phyloP scores from a whole-genome alignment of 1,140 invertebrate genomes.

The Drosophila baimaii region DNA sequence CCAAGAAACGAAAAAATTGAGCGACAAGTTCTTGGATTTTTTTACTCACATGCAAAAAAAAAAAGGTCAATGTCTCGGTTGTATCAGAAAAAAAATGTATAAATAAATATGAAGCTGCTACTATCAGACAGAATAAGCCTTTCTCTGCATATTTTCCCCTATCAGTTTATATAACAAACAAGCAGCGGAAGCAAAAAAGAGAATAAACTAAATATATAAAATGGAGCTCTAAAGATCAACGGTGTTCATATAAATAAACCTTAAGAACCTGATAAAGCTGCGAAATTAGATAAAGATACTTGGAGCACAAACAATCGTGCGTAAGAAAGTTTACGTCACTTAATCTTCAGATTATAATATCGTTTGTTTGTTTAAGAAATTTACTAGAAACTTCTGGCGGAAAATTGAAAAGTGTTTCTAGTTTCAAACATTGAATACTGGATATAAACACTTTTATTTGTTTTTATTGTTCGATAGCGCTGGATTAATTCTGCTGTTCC shows the following conservation, averaged over 20 bases:
- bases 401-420: not conserved
- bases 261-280: conserved; percentile 25
- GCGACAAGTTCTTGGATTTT: conserved; percentile 28
- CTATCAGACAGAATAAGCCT: conserved; percentile 9
- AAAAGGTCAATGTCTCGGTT: conserved; percentile 51
- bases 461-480: not conserved
- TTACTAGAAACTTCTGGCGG: not conserved
- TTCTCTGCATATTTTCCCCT: not conserved
- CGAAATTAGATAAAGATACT: conserved; percentile 24
- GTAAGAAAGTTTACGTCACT: conserved; percentile 7
- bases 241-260: conserved; percentile 35
- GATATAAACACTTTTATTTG: too few species aligned
- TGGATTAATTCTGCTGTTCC: not conserved
- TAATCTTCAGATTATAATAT: not conserved
- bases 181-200: conserved; percentile 45
- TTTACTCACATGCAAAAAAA: conserved; percentile 21
- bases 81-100: conserved; percentile 21
- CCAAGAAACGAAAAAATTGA: conserved; percentile 2
- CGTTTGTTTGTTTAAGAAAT: not conserved
- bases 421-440: too few species aligned
- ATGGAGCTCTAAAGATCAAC: conserved; percentile 20
- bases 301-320: not conserved
- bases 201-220: conserved; percentile 18
- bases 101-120: conserved; percentile 39
- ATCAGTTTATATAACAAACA: conserved; percentile 14